Conservation (phyloP, 2,888 invertebrate species). For the Orthosia gothica region DNA sequence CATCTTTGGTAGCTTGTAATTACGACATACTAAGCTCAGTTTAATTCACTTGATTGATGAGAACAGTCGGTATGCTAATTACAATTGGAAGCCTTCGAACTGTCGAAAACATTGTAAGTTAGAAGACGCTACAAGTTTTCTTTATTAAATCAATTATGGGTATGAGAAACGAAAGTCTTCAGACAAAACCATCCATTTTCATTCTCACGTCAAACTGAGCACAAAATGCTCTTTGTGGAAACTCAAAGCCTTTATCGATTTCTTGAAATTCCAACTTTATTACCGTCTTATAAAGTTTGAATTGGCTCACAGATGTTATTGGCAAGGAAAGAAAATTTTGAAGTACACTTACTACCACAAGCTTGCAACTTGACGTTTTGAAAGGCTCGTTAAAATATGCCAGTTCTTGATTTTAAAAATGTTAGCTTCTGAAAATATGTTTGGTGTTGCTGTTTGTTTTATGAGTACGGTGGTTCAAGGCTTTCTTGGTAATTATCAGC, state of each 20-base stretch:
- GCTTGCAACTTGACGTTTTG: slow-evolving; percentile 52
- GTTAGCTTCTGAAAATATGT: neutral
- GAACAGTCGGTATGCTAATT: slow-evolving; percentile 25
- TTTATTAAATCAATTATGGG: slow-evolving; percentile 1
- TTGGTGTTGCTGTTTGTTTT: neutral
- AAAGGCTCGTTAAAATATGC: slow-evolving; percentile 59
- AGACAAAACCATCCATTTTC: slow-evolving; percentile 25
- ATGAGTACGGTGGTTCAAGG: neutral
- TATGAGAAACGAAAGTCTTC: neutral
- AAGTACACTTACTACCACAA: slow-evolving; percentile 53
- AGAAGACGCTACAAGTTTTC: slow-evolving; percentile 6
- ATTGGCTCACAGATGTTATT: slow-evolving; percentile 32
- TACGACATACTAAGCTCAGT: slow-evolving; percentile 4
- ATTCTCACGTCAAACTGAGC: slow-evolving; percentile 27
- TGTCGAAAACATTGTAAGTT: neutral
- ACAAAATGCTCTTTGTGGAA: slow-evolving; percentile 16
- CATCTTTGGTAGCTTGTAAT: neutral
- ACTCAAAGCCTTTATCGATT: slow-evolving; percentile 25
- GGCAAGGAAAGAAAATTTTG: slow-evolving; percentile 36
- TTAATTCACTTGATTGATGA: slow-evolving; percentile 48
- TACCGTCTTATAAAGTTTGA: slow-evolving; percentile 44
- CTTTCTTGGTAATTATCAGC: neutral
- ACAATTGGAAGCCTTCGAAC: slow-evolving; percentile 13
- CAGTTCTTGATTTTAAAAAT: slow-evolving; percentile 37
- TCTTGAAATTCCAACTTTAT: slow-evolving; percentile 49